phyloP scores from a whole-genome alignment of 2,888 invertebrate genomes.

The Trichacis sp. region DNA sequence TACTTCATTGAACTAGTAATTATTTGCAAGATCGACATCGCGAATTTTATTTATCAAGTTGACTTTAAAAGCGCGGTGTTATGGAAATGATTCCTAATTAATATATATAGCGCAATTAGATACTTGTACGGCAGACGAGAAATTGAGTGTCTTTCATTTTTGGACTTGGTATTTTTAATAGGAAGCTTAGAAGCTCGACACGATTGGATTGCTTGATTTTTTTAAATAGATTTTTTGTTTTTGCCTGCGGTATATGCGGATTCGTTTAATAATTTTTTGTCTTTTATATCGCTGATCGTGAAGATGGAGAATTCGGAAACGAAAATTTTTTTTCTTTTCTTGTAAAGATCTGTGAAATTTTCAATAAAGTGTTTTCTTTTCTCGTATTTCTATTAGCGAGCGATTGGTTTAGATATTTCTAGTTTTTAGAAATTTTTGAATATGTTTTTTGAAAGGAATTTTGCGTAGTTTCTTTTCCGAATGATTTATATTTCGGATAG shows the following conservation, averaged over 20 bases:
- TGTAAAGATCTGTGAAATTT: background rate
- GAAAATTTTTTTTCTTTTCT: background rate
- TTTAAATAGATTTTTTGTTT: no score
- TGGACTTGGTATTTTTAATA: background rate
- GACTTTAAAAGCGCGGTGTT: background rate
- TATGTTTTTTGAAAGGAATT: no score
- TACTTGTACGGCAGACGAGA: background rate
- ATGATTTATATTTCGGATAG: background rate
- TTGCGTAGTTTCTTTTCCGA: background rate
- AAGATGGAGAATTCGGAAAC: no score
- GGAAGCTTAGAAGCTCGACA: no score
- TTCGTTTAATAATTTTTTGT: no score
- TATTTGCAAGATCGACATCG: background rate
- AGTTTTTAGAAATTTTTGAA: no score
- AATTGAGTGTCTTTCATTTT: background rate
- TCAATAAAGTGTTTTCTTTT: background rate
- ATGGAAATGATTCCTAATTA: slow-evolving; percentile 2
- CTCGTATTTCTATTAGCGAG: background rate
- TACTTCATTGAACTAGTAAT: slow-evolving; percentile 68
- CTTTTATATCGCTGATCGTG: no score
- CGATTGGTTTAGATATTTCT: background rate
- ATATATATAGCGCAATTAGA: slow-evolving; percentile 3
- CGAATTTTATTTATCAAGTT: background rate
- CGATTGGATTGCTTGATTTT: no score
- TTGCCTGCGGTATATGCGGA: no score